Evolutionary conservation across 2,888 invertebrate species (phyloP).

Genomic region (Choristoneura rosaceana): DNA sequence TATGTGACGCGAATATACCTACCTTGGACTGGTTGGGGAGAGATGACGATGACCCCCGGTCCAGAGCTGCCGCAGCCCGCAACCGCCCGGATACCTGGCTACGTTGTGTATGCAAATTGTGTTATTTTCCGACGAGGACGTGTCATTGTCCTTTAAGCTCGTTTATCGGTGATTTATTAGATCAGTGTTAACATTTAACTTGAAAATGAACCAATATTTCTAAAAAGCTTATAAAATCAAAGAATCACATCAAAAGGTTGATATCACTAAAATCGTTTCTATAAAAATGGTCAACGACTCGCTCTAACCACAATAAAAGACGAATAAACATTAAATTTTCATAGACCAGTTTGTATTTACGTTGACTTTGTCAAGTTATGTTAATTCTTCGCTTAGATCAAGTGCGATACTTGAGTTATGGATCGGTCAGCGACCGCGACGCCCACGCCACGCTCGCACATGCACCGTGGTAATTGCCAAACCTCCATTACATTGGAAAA

Average conservation of each 20-base stretch:
- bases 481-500: not conserved
- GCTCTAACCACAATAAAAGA: slow-evolving; percentile 50
- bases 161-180: slow-evolving; percentile 75
- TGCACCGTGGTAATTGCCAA: slow-evolving; percentile 25
- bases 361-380: slow-evolving; percentile 80
- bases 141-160: slow-evolving; percentile 73
- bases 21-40: slow-evolving; percentile 70
- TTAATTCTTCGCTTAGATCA: slow-evolving; percentile 74
- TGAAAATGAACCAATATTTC: slow-evolving; percentile 8
- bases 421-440: slow-evolving; percentile 74
- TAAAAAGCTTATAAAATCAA: slow-evolving; percentile 4
- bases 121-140: slow-evolving; percentile 68
- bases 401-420: slow-evolving; percentile 72
- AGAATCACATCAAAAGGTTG: slow-evolving; percentile 3
- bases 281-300: slow-evolving; percentile 59
- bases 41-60: slow-evolving; percentile 78
- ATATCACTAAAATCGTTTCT: not conserved
- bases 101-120: slow-evolving; percentile 76
- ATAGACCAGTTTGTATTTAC: slow-evolving; percentile 73
- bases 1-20: slow-evolving; percentile 72
- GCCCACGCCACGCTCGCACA: slow-evolving; percentile 51
- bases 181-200: slow-evolving; percentile 50
- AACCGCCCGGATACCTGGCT: slow-evolving; percentile 71
- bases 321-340: slow-evolving; percentile 64
- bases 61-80: slow-evolving; percentile 42